Evolutionary conservation across 2,797 vertebrate genomes (phyloP), one percentile per base, ranked within the genome.

Genomic region (Tinamus major): DNA sequence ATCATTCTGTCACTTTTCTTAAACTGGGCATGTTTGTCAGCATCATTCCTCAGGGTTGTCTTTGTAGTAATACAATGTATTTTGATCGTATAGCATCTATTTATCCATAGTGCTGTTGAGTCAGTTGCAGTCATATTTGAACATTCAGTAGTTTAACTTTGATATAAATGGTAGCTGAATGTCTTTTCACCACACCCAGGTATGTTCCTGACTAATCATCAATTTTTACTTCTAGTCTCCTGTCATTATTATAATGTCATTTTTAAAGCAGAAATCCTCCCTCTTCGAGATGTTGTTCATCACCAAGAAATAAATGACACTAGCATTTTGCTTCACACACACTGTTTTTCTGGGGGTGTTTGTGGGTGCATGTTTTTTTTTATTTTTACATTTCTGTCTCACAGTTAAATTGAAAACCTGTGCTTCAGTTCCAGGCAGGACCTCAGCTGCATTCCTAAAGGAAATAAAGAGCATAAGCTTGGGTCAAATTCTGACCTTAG

Each of bases 121-220:
- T 87, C 90, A 89, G 46, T 90, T 78, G 77, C 78, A 79, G 83
- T 49, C 65, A 65, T 62, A 86, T 90, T 78, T 71, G 72, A 94
- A 75, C 44, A 65, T 89, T 92, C 81, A 58, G 39, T 92, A 82
- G 56, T 64, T 95, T 93, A 95, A 95, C 87, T 89, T 97, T 94
- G 82, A 87, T 86, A 77, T 78, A 85, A 93, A 94, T 87, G 51
- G 46, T 70, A 84, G 44, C 24, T 77, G 31, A 63, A 81, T 69
- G 31, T 61, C 64, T 82, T 84, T 89, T 70, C 82, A 86, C 68
- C 83, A 92, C 85, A 93, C 74, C 68, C 85, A 95, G 81, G 81
- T 75, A 53, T 55, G 35, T 58, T 89, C 48, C 68, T 71, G 26
- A 78, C 31, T 86, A 89, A 51, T 85, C 55, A 65, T 82, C 16